These are phyloP conservation scores for Halocynthia roretzi DNA, from an alignment of 23 tunicate genomes.

Conservation along the genomic window DNA sequence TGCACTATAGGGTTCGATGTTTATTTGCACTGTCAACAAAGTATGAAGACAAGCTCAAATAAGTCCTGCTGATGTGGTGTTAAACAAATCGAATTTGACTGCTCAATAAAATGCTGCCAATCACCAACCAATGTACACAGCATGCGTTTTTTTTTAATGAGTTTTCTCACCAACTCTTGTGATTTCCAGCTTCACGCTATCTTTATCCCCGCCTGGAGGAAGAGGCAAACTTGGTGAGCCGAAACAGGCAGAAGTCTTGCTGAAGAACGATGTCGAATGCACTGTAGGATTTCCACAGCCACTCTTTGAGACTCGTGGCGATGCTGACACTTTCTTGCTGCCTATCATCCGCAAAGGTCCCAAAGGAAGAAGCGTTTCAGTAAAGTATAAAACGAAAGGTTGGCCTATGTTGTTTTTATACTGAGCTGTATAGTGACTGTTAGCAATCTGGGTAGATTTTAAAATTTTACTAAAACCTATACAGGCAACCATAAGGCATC, in stretches of 20 bases:
- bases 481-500: background rate
- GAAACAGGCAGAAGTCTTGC: conserved; percentile 34
- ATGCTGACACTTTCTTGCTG: conserved; percentile 59
- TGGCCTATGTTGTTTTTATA: background rate
- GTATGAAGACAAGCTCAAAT: background rate
- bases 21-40: too few species aligned
- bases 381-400: conserved; percentile 70
- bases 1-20: too few species aligned
- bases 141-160: background rate
- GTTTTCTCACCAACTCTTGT: too few species aligned
- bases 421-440: too few species aligned
- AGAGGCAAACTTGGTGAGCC: conserved; percentile 81
- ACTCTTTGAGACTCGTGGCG: conserved; percentile 58
- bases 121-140: background rate
- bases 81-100: background rate
- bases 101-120: background rate
- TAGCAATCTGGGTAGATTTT: too few species aligned
- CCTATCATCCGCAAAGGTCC: conserved; percentile 84
- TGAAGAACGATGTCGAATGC: conserved; percentile 72
- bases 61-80: background rate
- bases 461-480: background rate
- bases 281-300: conserved; percentile 34
- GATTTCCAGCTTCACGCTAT: conserved; percentile 40
- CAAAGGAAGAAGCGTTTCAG: conserved; percentile 66
- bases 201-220: conserved; percentile 79